Base-by-base conservation (phyloP, 2,113 vertebrate species). In the Cavia porcellus region DNA sequence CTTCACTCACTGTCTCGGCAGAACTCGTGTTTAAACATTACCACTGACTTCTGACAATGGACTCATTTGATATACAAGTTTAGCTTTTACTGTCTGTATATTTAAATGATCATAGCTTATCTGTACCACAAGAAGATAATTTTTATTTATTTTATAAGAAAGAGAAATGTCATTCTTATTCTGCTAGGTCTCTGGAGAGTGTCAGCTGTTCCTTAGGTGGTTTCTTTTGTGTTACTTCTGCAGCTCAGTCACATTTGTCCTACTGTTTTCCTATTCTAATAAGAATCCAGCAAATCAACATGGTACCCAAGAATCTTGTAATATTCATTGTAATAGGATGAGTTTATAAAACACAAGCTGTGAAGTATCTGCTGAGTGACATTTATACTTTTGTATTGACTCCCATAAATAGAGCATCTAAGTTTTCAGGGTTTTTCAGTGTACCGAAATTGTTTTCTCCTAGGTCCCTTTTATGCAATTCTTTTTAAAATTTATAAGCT, bases 281-380 rank as follows among this genome's bases (percentile, higher is more conserved):
- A 42, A 55, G 95, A 96, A 74, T 80, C 47, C 45, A 24, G 52
- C 38, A 90, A 86, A 95, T 92, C 72, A 89, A 94, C 70, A 66
- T 66, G 28, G 19, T 77, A 20, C 50, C 61, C 61, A 57, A 77
- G 28, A 68, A 7, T 92, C 35, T 86, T 86, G 30, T 42, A 64
- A 94, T 87, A 52, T 80, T 85, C 62, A 95, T 90, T 96, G 82
- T 77, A 59, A 92, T 84, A 88, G 32, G 81, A 19, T 50, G 28
- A 0, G 12, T 72, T 90, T 86, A 80, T 77, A 77, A 91, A 72
- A 89, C 74, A 30, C 79, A 92, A 93, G n/a, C 91, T 92, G 15
- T 74, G 88, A 87, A 79, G 35, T 96, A 86, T 81, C 75, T 79
- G 20, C 55, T 87, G 55, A 83, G 7, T 70, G 68, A 77, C 6